Percentiles rank a stretch among this genome's conserved stretches.
Conservation (phyloP, 1,140 invertebrate species). For the Diplogasteroides magnus region DNA sequence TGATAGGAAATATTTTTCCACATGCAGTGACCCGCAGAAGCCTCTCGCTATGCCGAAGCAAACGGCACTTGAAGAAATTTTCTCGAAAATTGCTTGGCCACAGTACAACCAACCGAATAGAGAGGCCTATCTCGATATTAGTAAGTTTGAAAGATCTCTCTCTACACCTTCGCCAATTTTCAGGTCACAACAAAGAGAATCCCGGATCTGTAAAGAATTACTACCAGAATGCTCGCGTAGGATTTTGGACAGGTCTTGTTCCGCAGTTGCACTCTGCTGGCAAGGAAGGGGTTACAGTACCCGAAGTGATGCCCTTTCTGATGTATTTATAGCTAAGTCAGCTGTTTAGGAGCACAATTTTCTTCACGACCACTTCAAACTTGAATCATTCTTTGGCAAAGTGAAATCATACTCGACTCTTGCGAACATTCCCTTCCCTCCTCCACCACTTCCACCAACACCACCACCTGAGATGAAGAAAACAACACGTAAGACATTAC, state of each 20-base stretch:
- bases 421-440: conserved; percentile 54
- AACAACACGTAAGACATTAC: conserved; percentile 13
- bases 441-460: conserved; percentile 49
- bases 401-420: conserved; percentile 46
- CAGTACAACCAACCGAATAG: conserved; percentile 46
- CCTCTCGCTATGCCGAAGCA: conserved; percentile 44
- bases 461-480: conserved; percentile 38
- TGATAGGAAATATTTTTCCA: background rate
- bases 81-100: conserved; percentile 50
- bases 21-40: conserved; percentile 46
- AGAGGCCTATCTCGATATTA: conserved; percentile 54
- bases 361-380: conserved; percentile 66
- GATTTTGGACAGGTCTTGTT: conserved; percentile 89
- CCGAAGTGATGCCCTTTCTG: conserved; percentile 35
- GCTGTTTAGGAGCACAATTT: conserved; percentile 50
- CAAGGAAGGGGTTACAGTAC: conserved; percentile 66
- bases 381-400: conserved; percentile 47
- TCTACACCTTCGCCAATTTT: background rate
- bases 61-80: conserved; percentile 45
- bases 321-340: conserved; percentile 1
- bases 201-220: conserved; percentile 67
- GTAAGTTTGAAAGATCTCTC: too few species aligned
- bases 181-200: conserved; percentile 37
- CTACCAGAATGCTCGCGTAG: conserved; percentile 86
- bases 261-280: conserved; percentile 81